Base-by-base conservation (phyloP, 2,113 vertebrate genomes). In the Sander vitreus region DNA sequence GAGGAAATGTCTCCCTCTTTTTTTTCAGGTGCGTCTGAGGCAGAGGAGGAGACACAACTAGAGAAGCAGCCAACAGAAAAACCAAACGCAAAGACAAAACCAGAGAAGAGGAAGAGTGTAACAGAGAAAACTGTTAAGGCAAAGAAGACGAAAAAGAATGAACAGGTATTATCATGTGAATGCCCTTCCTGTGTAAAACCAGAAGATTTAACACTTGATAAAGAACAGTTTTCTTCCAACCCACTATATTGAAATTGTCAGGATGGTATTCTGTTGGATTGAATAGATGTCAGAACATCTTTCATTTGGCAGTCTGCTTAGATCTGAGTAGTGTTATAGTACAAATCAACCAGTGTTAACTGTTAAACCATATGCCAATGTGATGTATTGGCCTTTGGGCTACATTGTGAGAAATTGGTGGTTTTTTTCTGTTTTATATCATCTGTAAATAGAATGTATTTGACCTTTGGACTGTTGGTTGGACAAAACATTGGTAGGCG, bases 111-210 rank as follows among this genome's bases (percentile, higher is more conserved):
- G 81, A 95, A 93, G 81, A 75, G 23, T 16, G 59, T 62, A 48
- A 58, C 88, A 7, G 91, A 91, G 76, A 87, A 81, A 57, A 66
- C 63, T 5, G 65, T 21, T 0, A 82, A 91, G 9, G 85, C 85
- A 7, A 93, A 94, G 87, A 96, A 93, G 84, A 95, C 91, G 79
- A 94, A 90, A 70, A 86, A 64, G 15, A 82, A 16, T 59, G 80
- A 78, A 39, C 73, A 87, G 92, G 91, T 92, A 81, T 73, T 81
- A 39, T 25, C 14, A 6, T 63, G 21, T 64, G 64, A 11, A 1
- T 27, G 18, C 8, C 12, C 5, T 48, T 47, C 62, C 15, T 81
- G 33, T 53, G 60, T 43, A 12, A 63, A 63, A 64, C 33, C 27
- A 15, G 1, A 30, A 23, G 14, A 2, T 33, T 33, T 68, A 43